These are phyloP conservation scores for Trachelipus rathkii DNA, from an alignment of 1,140 invertebrate genomes.

Conservation along the genomic window DNA sequence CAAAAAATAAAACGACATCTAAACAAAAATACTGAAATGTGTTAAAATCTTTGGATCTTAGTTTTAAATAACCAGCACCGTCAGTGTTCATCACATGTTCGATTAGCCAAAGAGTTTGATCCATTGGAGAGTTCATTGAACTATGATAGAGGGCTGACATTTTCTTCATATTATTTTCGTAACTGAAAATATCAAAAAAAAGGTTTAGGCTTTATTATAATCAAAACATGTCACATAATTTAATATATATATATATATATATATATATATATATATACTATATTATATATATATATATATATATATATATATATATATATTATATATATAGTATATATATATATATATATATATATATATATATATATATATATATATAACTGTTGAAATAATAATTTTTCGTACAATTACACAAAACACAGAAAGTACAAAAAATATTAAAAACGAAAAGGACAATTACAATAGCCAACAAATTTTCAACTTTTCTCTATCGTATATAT, in stretches of 20 bases:
- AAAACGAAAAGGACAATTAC: too few species aligned
- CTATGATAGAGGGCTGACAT: background rate
- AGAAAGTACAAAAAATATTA: too few species aligned
- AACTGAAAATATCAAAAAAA: background rate
- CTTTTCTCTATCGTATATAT: too few species aligned
- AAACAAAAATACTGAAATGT: constrained; percentile 42
- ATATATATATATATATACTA: background rate
- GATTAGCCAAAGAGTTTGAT: constrained; percentile 40
- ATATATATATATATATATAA: too few species aligned
- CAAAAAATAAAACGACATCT: constrained; percentile 30
- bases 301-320: background rate
- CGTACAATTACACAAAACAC: too few species aligned
- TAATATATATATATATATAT: background rate
- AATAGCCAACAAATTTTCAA: too few species aligned
- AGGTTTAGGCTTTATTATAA: too few species aligned
- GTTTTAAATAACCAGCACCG: constrained; percentile 34
- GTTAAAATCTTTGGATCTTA: constrained; percentile 36
- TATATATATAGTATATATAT: too few species aligned
- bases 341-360: too few species aligned
- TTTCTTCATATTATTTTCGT: background rate
- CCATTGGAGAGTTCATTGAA: constrained; percentile 14
- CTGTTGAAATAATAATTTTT: background rate
- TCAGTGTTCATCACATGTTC: constrained; percentile 36
- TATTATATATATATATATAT: background rate
- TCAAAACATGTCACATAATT: too few species aligned